Conservation (phyloP, 1,140 invertebrate species). For the Belonocnema kinseyi region DNA sequence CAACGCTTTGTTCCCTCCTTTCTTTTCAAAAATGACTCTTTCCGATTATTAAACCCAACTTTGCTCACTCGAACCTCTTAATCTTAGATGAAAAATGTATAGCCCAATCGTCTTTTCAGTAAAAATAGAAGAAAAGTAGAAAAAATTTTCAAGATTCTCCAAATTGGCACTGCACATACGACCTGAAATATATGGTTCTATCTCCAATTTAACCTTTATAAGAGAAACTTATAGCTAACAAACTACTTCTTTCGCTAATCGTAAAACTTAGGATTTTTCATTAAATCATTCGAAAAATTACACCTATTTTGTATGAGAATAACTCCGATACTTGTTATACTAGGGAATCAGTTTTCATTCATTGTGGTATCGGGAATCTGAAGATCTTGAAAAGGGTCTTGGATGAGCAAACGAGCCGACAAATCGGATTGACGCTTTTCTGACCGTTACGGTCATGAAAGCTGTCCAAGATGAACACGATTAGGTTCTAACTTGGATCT, state of each 20-base stretch:
- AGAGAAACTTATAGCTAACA: too few species aligned
- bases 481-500: constrained; percentile 57
- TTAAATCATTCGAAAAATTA: background rate
- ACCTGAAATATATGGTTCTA: too few species aligned
- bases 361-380: constrained; percentile 8
- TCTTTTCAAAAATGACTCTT: constrained; percentile 37
- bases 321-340: background rate
- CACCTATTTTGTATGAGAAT: background rate
- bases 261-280: background rate
- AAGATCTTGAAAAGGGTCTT: constrained; percentile 6
- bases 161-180: too few species aligned
- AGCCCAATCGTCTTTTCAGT: too few species aligned
- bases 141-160: too few species aligned
- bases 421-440: constrained; percentile 69
- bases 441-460: constrained; percentile 53
- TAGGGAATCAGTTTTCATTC: constrained; percentile 5
- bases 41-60: constrained; percentile 36
- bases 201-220: too few species aligned
- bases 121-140: too few species aligned
- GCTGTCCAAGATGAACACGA: constrained; percentile 53
- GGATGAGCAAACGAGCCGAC: constrained; percentile 63
- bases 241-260: too few species aligned
- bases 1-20: background rate
- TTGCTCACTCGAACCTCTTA: background rate
- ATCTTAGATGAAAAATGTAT: too few species aligned